Conservation (phyloP, 92 coral and sea anemone species). For the Paramuricea clavata region DNA sequence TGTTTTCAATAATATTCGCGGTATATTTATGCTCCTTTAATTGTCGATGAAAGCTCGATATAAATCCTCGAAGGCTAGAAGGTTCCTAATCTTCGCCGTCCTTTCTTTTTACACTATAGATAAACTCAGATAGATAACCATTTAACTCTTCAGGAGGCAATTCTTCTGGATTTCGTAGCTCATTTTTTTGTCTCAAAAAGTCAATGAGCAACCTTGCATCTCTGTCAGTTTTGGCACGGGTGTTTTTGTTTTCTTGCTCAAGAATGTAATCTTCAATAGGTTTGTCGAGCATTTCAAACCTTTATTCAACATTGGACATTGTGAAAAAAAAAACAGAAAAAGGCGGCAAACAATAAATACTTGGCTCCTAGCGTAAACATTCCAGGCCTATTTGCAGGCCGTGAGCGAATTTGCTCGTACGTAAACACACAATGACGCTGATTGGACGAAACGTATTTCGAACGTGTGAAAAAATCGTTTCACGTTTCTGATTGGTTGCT, state of each 20-base stretch:
- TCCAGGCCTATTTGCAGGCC: too few species aligned
- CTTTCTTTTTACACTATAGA: neutral
- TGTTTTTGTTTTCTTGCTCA: neutral
- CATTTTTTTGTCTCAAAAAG: neutral
- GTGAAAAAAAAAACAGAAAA: neutral
- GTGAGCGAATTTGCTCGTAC: slow-evolving; percentile 22
- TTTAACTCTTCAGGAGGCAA: neutral
- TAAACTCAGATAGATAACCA: neutral
- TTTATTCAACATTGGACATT: neutral
- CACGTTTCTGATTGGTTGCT: neutral
- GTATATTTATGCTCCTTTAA: slow-evolving; percentile 52
- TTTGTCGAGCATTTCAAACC: neutral
- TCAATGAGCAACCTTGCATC: neutral
- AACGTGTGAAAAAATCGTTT: slow-evolving; percentile 15
- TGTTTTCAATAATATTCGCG: slow-evolving; percentile 36
- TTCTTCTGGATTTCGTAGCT: neutral
- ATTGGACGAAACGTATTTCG: slow-evolving; percentile 17
- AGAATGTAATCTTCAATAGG: neutral
- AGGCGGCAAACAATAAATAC: too few species aligned
- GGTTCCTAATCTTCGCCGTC: neutral
- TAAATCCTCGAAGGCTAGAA: neutral
- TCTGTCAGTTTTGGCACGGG: neutral
- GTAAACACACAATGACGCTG: neutral
- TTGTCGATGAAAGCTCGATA: neutral
- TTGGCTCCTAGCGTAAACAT: too few species aligned